Base-by-base conservation (phyloP, 2,888 invertebrate species). In the Apomyelois bistriatella region DNA sequence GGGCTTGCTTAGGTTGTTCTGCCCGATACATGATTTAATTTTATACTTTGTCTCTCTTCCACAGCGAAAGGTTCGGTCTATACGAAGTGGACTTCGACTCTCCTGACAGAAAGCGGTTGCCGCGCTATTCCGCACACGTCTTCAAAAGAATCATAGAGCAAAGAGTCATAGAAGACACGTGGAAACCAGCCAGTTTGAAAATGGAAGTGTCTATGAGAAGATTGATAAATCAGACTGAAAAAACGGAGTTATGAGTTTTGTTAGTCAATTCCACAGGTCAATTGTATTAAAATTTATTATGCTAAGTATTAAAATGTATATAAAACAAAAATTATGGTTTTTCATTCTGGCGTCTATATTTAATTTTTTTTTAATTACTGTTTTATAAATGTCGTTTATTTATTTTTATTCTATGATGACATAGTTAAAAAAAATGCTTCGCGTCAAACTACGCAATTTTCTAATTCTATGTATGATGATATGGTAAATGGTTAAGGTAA, bases 1-100 rank as follows among this genome's bases (percentile, higher is more conserved):
- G n/a, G n/a, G n/a, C n/a, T n/a, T n/a, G n/a, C n/a, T n/a, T n/a
- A n/a, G n/a, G n/a, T n/a, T n/a, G n/a, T n/a, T n/a, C n/a, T n/a
- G n/a, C n/a, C n/a, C n/a, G n/a, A n/a, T n/a, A 22, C 22, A 22
- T 22, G 5, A 22, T 6, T 1, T 32, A 32, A 1, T 32, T 32
- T 32, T 54, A n/a, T n/a, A n/a, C n/a, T n/a, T n/a, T n/a, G n/a
- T n/a, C n/a, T 12, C 1, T 13, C 22, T 3, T 3, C 74, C 76
- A 2, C 70, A 89, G 88, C 15, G 91, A 92, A 70, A 91, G 92
- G 54, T 95, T 94, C 68, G 95, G 95, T 0, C 74, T 95, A 0
- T 94, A 93, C 67, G 90, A 92, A 57, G 94, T 95, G 1, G 92
- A 95, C 68, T 95, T 94, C 63, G 87, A 82, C 0, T 91, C 93